These are phyloP conservation scores for Trichogramma evanescens DNA, from an alignment of 2,888 invertebrate genomes.

Conservation along the genomic window DNA sequence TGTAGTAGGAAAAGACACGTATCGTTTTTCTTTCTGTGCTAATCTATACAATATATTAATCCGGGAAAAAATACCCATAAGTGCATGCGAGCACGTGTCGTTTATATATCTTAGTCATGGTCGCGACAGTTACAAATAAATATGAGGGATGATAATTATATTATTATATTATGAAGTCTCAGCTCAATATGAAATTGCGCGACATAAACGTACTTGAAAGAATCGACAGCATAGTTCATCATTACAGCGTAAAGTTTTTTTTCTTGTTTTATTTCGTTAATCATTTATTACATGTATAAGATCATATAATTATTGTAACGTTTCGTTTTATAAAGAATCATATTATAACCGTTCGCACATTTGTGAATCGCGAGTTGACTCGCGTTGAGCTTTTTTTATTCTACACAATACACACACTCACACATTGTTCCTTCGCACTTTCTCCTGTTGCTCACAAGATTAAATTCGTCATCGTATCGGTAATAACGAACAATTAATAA, in stretches of 20 bases:
- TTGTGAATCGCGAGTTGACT: too few species aligned
- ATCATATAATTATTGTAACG: too few species aligned
- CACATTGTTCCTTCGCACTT: slow-evolving; percentile 25
- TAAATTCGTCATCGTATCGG: slow-evolving; percentile 27
- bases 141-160: slow-evolving; percentile 2
- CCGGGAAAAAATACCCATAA: slow-evolving; percentile 14
- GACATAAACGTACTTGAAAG: slow-evolving; percentile 9
- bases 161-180: not conserved
- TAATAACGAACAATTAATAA: slow-evolving; percentile 33
- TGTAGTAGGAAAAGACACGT: slow-evolving; percentile 14
- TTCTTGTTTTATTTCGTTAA: slow-evolving; percentile 1
- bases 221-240: slow-evolving; percentile 11
- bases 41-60: slow-evolving; percentile 8
- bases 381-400: too few species aligned
- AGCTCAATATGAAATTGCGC: slow-evolving; percentile 8
- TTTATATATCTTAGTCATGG: not conserved
- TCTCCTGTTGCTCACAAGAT: slow-evolving; percentile 28
- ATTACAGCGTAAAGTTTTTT: not conserved
- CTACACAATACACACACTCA: not conserved
- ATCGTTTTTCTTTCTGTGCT: slow-evolving; percentile 5
- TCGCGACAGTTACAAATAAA: slow-evolving; percentile 9
- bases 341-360: too few species aligned
- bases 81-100: slow-evolving; percentile 3
- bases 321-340: too few species aligned
- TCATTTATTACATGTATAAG: not conserved